Evolutionary conservation across 2,797 vertebrate genomes (phyloP).

Genomic region (Myotis vivesi): DNA sequence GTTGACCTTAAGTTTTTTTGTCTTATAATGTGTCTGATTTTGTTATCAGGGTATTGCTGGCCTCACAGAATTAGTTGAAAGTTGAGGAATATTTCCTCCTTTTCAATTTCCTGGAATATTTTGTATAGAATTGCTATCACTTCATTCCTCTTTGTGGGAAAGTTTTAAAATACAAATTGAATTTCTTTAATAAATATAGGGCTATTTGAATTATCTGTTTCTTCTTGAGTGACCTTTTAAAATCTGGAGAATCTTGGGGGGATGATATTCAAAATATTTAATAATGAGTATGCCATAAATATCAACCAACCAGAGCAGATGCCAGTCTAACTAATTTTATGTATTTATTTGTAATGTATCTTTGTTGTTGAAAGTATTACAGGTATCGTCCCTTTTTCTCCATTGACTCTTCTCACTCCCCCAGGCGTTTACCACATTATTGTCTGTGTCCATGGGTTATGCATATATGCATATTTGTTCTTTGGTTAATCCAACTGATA

Average conservation of each 20-base stretch:
- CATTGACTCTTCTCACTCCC: no score
- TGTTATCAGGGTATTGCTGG: background rate
- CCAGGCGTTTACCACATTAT: no score
- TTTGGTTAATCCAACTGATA: background rate
- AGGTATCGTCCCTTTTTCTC: no score
- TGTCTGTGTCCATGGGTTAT: no score
- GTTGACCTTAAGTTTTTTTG: slow-evolving; percentile 29
- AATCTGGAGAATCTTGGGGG: background rate
- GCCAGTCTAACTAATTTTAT: background rate
- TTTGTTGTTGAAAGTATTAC: no score
- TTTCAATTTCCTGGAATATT: slow-evolving; percentile 18
- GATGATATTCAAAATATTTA: slow-evolving; percentile 11
- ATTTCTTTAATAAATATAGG: slow-evolving; percentile 21
- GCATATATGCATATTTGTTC: no score
- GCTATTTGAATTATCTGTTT: background rate
- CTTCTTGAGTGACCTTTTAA: slow-evolving; percentile 1
- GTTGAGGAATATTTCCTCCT: background rate
- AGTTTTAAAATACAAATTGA: slow-evolving; percentile 38
- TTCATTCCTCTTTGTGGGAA: background rate
- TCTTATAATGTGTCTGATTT: background rate
- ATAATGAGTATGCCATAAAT: background rate
- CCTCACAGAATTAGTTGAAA: slow-evolving; percentile 2
- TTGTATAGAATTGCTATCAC: background rate
- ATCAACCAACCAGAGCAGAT: background rate
- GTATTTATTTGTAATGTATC: no score